Evolutionary conservation across 1,140 invertebrate species (phyloP).

Genomic region (Drosophila lowei): DNA sequence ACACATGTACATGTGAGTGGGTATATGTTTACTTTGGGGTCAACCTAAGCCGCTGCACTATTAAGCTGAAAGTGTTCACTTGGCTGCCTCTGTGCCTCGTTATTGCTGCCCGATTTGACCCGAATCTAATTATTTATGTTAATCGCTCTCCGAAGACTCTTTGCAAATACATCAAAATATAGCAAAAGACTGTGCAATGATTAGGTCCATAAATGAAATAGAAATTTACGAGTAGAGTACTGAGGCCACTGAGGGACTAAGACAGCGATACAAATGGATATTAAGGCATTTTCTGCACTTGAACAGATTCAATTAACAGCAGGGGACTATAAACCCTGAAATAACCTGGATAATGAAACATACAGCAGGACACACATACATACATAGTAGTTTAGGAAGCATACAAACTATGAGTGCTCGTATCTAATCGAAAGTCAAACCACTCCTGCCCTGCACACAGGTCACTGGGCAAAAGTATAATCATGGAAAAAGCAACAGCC

Average conservation of each 20-base stretch:
- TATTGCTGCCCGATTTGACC: conserved; percentile 53
- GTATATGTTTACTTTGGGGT: conserved; percentile 53
- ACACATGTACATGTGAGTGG: background rate
- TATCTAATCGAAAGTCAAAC: conserved; percentile 67
- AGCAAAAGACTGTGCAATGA: too few species aligned
- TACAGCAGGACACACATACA: conserved; percentile 1
- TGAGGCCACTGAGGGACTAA: background rate
- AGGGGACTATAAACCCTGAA: background rate
- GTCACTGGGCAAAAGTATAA: conserved; percentile 58
- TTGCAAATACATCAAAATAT: conserved; percentile 60
- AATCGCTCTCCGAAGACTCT: conserved; percentile 69
- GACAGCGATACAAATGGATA: background rate
- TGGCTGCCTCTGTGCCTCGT: conserved; percentile 20
- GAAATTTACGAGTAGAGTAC: conserved; percentile 3
- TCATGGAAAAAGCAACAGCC: conserved; percentile 15
- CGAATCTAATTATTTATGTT: conserved; percentile 79
- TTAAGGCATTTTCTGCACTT: conserved; percentile 25
- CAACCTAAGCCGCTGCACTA: conserved; percentile 53
- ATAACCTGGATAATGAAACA: conserved; percentile 3
- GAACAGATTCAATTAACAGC: conserved; percentile 28
- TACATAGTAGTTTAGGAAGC: background rate
- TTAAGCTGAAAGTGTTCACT: conserved; percentile 49
- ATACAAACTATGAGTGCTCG: background rate
- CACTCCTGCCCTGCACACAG: conserved; percentile 33
- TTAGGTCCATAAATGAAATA: background rate